These are phyloP conservation scores for Carterocephalus palaemon DNA, from an alignment of 2,888 invertebrate genomes.

Conservation along the genomic window DNA sequence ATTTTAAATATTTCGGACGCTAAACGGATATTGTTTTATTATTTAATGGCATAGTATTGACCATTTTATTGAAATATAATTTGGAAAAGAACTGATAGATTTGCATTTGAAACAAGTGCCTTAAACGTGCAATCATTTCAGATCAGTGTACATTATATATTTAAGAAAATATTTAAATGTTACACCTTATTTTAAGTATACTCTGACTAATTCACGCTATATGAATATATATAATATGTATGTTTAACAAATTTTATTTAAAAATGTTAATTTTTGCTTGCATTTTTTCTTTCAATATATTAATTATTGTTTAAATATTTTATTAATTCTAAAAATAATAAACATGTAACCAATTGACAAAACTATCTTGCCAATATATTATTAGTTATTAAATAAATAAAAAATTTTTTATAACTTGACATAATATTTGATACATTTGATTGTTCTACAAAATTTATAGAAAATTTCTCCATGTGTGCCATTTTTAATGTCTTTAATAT, in stretches of 20 bases:
- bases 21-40: too few relatives aligned
- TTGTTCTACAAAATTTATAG: too few relatives aligned
- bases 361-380: too few relatives aligned
- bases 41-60: background rate
- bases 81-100: slow-evolving; percentile 36
- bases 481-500: slow-evolving; percentile 9
- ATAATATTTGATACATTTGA: too few relatives aligned
- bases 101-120: slow-evolving; percentile 47
- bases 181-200: slow-evolving; percentile 19
- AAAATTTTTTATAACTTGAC: too few relatives aligned
- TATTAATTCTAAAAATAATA: too few relatives aligned
- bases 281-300: slow-evolving; percentile 4
- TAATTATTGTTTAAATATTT: too few relatives aligned
- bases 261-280: slow-evolving; percentile 5
- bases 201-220: slow-evolving; percentile 10
- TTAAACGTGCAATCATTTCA: slow-evolving; percentile 40
- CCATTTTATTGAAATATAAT: slow-evolving; percentile 25
- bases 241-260: slow-evolving; percentile 17
- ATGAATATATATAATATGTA: slow-evolving; percentile 14
- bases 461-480: slow-evolving; percentile 11
- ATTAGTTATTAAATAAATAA: too few relatives aligned
- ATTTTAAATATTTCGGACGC: too few relatives aligned
- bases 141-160: slow-evolving; percentile 30
- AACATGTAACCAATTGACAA: too few relatives aligned
- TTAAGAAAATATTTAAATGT: slow-evolving; percentile 31